Base-by-base conservation (phyloP, 2,797 vertebrate species). In the Ispidina lecontei region DNA sequence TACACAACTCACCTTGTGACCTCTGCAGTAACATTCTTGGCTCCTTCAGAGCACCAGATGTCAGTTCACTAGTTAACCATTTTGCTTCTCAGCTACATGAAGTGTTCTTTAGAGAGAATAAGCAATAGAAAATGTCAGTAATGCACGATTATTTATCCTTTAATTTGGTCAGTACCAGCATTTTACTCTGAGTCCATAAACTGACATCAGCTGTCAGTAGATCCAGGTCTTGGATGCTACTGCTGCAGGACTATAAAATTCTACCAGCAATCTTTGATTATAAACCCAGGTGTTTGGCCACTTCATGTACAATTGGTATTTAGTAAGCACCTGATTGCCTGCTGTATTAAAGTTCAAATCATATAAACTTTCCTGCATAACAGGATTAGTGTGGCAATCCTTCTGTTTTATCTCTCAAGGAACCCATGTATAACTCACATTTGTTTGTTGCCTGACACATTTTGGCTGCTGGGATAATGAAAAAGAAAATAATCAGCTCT, bases 61-160 rank as follows among this genome's bases (percentile, higher is more conserved):
- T 96, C 90, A 91, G 87, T 51, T 92, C 54, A 22, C 79, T 84
- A 62, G 71, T 92, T 93, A 89, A 93, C 90, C 47, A 44, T 89
- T 94, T 94, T 71, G 49, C 82, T 94, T 91, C 91, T 82, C 58
- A 92, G 67, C 52, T 41, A 31, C 70, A 80, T 16, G 46, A 67
- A 70, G 12, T 8, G 14, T 70, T 82, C 68, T 73, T 80, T 20
- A 56, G 68, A 77, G 46, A 55, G 14, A 56, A 33, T 12, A 33
- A 78, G 60, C 29, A 70, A 44, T 54, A 73, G 26, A 20, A 83
- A 55, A 29, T 71, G 73, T 85, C 70, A 49, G 3, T 44, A 78
- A 60, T 3, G 8, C 26, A 12, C 35, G 35, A 71, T 69, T 21
- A 59, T 68, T 76, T 85, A 67, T 75, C 63, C 86, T 78, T 72